phyloP scores from a whole-genome alignment of 2,888 invertebrate species.

The Melieria crassipennis region DNA sequence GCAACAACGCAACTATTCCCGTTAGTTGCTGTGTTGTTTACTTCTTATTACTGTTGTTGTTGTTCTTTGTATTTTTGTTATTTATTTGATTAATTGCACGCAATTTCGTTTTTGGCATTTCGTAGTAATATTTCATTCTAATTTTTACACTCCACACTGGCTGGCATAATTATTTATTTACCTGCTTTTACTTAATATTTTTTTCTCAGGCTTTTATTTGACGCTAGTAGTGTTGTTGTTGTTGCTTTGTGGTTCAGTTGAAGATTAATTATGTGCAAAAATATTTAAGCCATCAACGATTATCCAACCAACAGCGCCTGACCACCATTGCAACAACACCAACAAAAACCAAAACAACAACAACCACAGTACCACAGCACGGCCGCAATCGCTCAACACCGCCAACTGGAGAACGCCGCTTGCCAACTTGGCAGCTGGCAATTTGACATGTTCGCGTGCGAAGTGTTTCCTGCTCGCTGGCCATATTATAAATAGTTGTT shows the following conservation, averaged over 20 bases:
- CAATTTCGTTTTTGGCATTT: slow-evolving; percentile 32
- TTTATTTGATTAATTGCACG: slow-evolving; percentile 29
- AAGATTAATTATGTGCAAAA: slow-evolving; percentile 36
- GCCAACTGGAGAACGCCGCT: no score
- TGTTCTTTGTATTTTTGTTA: no score
- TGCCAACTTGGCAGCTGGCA: no score
- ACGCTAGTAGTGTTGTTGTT: neutral
- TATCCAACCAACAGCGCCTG: neutral
- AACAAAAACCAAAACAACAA: neutral
- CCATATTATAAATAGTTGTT: no score
- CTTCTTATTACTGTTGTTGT: no score
- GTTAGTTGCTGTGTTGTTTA: neutral
- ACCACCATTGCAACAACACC: neutral
- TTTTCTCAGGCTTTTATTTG: neutral
- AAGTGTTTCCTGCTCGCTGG: no score
- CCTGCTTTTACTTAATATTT: slow-evolving; percentile 9
- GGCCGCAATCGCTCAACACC: no score
- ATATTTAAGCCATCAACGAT: slow-evolving; percentile 17
- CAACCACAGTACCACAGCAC: neutral
- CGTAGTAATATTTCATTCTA: slow-evolving; percentile 32
- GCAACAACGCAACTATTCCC: neutral
- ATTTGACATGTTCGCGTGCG: no score
- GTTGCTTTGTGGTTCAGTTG: slow-evolving; percentile 11
- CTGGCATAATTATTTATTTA: slow-evolving; percentile 27
- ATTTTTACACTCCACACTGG: slow-evolving; percentile 29